These are phyloP conservation scores for Nephotettix cincticeps DNA, from an alignment of 1,140 invertebrate species.

Conservation along the genomic window DNA sequence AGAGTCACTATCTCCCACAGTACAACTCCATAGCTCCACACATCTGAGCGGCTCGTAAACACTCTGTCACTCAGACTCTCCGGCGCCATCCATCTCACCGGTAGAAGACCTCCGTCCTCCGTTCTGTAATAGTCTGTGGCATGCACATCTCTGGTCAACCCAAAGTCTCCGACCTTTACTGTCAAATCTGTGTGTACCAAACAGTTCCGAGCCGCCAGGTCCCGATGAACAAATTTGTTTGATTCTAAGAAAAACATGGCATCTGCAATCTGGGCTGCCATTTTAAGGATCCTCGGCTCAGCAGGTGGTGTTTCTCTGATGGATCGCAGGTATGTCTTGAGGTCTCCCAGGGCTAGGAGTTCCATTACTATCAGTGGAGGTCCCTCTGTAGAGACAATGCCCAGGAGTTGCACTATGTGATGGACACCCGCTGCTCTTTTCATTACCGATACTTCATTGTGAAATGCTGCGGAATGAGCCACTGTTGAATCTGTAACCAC, in stretches of 20 bases:
- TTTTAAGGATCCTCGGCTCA: conserved; percentile 56
- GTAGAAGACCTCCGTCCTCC: conserved; percentile 82
- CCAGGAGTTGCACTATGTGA: conserved; percentile 91
- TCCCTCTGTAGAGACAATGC: conserved; percentile 90
- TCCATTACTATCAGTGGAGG: conserved; percentile 97
- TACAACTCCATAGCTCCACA: conserved; percentile 96
- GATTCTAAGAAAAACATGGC: conserved; percentile 96
- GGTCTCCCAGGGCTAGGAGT: conserved; percentile 91
- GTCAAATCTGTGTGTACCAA: conserved; percentile 90
- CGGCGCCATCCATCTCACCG: conserved; percentile 89
- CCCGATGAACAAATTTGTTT: conserved; percentile 95
- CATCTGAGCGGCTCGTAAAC: conserved; percentile 88
- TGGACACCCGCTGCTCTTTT: conserved; percentile 76
- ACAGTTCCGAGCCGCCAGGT: conserved; percentile 97
- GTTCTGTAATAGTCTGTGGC: conserved; percentile 97
- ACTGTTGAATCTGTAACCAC: conserved; percentile 89
- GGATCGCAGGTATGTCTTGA: conserved; percentile 85
- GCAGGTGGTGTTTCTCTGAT: conserved; percentile 49
- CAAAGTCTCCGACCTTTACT: conserved; percentile 96
- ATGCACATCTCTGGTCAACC: conserved; percentile 95
- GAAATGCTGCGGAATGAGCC: conserved; percentile 78
- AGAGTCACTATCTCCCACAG: conserved; percentile 98
- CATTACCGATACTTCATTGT: conserved; percentile 95
- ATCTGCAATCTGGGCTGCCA: conserved; percentile 97
- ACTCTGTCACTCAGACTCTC: conserved; percentile 95